Evolutionary conservation across 2,797 vertebrate genomes (phyloP), one percentile per base, ranked within the genome.

Genomic region (Zenarchopterus dispar): DNA sequence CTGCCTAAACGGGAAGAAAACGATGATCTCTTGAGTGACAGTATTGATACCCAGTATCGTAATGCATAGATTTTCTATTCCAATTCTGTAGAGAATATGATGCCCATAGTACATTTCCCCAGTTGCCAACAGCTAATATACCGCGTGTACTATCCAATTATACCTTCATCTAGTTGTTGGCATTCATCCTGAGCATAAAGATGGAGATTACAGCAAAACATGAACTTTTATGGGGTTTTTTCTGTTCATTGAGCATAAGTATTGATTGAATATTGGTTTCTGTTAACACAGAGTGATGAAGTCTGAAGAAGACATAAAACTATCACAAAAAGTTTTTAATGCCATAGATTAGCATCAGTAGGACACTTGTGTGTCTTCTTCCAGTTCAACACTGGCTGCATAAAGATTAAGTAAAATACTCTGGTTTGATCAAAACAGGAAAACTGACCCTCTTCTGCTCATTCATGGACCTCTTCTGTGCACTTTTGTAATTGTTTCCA

Each of bases 21-120:
- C 61, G 57, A 79, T 22, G 51, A 58, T 65, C 64, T 79, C 78
- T 66, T 59, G 49, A 63, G 75, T 75, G 70, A 17, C 43, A 13
- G 69, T 73, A 80, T 80, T 62, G 73, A 84, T 73, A 80, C 57
- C 63, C 67, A 57, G 53, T 84, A 82, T 84, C 76, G 79, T 77
- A 84, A 87, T 79, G 76, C 76, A 75, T 82, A 80, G 56, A 82
- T 88, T 73, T 81, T 85, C 81, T 82, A 82, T 81, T 74, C 62
- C 58, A 67, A 58, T 70, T 60, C 68, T 54, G 54, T 54, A 76
- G 86, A 85, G 71, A 80, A 72, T 75, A 75, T 66, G 58, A 36
- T 65, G 82, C 81, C 83, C 77, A 75, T 42, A 50, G 80, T 84
- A 77, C 84, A 77, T 53, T 68, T 77, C 62, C 45, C 61, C 57